Base-by-base conservation (phyloP, 23 tunicate species). In the Aplidium turbinatum region DNA sequence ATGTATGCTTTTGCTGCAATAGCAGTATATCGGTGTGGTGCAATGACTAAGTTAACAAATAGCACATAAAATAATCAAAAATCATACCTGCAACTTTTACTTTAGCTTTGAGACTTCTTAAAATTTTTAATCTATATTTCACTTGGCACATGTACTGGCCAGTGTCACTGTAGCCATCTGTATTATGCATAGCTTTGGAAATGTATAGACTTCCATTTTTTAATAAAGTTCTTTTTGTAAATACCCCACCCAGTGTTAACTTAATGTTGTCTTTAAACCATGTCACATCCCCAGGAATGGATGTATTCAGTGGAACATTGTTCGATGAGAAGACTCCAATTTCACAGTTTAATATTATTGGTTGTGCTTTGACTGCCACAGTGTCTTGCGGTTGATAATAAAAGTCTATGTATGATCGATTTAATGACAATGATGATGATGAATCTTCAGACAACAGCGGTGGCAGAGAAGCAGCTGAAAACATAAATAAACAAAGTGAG, bases 191-290 rank as follows among this genome's bases (percentile, higher is more conserved):
- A 53, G 60, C 60, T 7, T 24, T 19, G n/a, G 67, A 60, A 5
- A 27, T 29, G 5, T 25, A 29, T 24, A 60, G n/a, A 60, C 67
- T 60, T 25, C 67, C 67, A 60, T 60, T 60, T 60, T 60, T 9
- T 7, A 60, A 7, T 60, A 27, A 27, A 29, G 9, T 60, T 53
- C 60, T 11, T 23, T 38, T 26, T 29, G 67, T 7, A 4, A 60
- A 5, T 25, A 4, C 19, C 6, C 22, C 22, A 60, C 31, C 36
- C 36, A 60, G 9, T 60, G 30, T 23, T 24, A 60, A 11, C 5
- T 9, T 11, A 11, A 29, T 11, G 31, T 60, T 29, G n/a, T 60
- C 36, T 60, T 60, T 60, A 24, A 25, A 29, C 67, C 67, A 60
- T 11, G 36, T 31, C 5, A 60, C 35, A 4, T 60, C 22, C 9